Evolutionary conservation across 37 sponge, comb jelly and placozoan genomes (phyloP).

Genomic region (Diacarnus erythraeanus): DNA sequence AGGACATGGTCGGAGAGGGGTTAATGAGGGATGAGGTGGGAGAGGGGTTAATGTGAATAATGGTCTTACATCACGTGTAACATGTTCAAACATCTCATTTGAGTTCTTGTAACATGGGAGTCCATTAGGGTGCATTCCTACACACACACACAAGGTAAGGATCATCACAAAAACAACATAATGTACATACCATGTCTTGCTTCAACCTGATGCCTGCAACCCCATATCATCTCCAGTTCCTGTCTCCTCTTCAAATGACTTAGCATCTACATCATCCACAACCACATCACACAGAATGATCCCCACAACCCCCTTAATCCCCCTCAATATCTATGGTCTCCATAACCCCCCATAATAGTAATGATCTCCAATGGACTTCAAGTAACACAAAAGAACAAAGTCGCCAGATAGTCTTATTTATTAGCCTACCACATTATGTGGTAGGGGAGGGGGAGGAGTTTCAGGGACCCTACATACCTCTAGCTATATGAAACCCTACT

Average conservation of each 20-base stretch:
- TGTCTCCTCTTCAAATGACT: slow-evolving; percentile 50
- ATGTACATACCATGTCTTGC: slow-evolving; percentile 37
- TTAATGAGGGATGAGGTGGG: not conserved
- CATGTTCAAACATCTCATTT: slow-evolving; percentile 31
- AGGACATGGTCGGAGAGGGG: too few relatives aligned
- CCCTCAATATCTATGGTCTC: not conserved
- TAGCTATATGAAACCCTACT: too few relatives aligned
- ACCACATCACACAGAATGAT: not conserved
- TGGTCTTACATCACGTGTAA: slow-evolving; percentile 62
- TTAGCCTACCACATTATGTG: too few relatives aligned
- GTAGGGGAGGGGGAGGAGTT: too few relatives aligned
- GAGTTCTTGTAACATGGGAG: slow-evolving; percentile 57
- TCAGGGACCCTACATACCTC: too few relatives aligned
- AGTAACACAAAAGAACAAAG: too few relatives aligned
- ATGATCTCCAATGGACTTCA: too few relatives aligned
- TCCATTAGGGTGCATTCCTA: slow-evolving; percentile 68
- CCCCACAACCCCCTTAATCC: not conserved
- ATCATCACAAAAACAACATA: not conserved
- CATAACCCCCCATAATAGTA: too few relatives aligned
- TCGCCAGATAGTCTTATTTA: too few relatives aligned
- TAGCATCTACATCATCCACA: slow-evolving; percentile 63
- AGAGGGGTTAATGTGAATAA: not conserved
- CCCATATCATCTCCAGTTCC: slow-evolving; percentile 70
- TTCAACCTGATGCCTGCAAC: slow-evolving; percentile 74
- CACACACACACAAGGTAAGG: not conserved